Conservation (phyloP, 1,140 invertebrate species). For the Tetranychus cinnabarinus region DNA sequence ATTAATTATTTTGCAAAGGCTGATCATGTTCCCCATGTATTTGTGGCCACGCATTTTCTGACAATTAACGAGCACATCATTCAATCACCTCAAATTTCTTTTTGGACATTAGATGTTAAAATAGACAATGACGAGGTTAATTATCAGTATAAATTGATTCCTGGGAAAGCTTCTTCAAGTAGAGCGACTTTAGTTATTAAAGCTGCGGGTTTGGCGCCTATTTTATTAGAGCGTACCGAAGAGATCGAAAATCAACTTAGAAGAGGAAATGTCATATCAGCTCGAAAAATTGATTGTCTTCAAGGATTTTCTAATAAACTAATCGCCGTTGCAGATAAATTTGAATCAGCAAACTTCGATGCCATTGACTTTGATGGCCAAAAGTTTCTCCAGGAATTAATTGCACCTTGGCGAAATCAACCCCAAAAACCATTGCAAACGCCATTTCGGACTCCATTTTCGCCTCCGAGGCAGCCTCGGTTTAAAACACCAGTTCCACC, state of each 20-base stretch:
- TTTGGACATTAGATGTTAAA: not conserved
- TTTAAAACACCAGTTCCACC: no score
- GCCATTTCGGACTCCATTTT: no score
- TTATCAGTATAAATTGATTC: not conserved
- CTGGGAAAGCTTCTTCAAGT: not conserved
- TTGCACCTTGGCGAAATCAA: no score
- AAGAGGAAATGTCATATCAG: not conserved
- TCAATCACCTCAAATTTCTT: not conserved
- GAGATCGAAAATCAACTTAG: not conserved
- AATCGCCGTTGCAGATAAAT: no score
- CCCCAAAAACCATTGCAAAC: no score
- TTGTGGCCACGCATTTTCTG: constrained; percentile 49
- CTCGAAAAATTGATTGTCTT: not conserved
- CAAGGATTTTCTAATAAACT: no score
- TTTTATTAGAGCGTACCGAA: not conserved
- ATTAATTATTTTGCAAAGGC: constrained; percentile 34
- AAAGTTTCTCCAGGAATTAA: no score
- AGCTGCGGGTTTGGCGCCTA: not conserved
- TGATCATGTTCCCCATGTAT: constrained; percentile 38
- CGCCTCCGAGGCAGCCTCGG: no score
- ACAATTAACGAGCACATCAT: not conserved
- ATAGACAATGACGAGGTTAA: not conserved
- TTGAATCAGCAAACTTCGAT: no score
- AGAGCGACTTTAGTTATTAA: not conserved
- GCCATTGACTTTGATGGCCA: no score